Conservation (phyloP, 2,888 invertebrate species). For the Epirrhoe alternata region DNA sequence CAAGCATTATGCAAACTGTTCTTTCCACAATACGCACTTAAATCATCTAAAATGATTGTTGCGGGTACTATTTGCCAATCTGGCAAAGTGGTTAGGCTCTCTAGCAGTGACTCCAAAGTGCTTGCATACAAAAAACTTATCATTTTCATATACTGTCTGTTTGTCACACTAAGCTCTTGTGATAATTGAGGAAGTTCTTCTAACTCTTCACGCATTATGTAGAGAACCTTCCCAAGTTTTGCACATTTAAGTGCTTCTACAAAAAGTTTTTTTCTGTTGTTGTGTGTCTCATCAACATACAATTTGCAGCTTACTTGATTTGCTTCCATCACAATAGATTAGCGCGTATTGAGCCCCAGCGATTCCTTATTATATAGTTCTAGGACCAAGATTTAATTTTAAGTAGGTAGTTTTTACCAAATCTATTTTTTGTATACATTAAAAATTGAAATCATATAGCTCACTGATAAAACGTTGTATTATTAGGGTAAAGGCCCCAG, state of each 20-base stretch:
- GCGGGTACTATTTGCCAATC: conserved; percentile 72
- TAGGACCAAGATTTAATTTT: too few relatives aligned
- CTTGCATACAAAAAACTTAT: conserved; percentile 75
- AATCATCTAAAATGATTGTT: conserved; percentile 72
- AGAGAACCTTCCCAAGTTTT: conserved; percentile 71
- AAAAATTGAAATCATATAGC: too few relatives aligned
- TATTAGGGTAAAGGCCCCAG: too few relatives aligned
- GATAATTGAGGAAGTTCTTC: conserved; percentile 73
- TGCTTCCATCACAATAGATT: conserved; percentile 21
- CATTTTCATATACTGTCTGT: conserved; percentile 76
- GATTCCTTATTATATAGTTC: too few relatives aligned
- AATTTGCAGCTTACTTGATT: conserved; percentile 50
- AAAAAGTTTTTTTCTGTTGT: conserved; percentile 70
- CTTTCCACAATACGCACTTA: conserved; percentile 63
- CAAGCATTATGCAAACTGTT: conserved; percentile 66
- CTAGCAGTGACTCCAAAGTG: conserved; percentile 63
- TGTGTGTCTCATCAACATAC: conserved; percentile 56
- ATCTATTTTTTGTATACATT: too few relatives aligned
- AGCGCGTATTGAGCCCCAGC: too few relatives aligned
- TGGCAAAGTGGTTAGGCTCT: conserved; percentile 66
- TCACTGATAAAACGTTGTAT: too few relatives aligned
- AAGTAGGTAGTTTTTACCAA: too few relatives aligned
- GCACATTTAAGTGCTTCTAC: conserved; percentile 65
- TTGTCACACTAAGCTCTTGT: conserved; percentile 64
- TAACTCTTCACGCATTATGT: conserved; percentile 69